Evolutionary conservation across 2,797 vertebrate species (phyloP).

Genomic region (Toxotes lorentzi): DNA sequence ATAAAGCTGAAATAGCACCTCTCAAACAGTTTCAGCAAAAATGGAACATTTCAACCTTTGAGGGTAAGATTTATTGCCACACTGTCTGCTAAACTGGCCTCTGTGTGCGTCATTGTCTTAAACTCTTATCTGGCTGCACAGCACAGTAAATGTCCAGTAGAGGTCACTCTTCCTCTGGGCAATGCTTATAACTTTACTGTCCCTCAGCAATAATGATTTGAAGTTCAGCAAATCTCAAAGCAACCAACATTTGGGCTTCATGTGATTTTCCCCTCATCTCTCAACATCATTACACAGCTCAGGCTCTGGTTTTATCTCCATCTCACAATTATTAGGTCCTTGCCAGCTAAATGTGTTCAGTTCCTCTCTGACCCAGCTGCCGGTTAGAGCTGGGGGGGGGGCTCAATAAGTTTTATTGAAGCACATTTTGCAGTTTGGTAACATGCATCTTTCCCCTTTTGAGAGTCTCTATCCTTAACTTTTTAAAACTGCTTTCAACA

Average conservation of each 20-base stretch:
- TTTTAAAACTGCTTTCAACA: background rate
- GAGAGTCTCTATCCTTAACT: background rate
- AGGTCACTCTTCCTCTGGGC: constrained; percentile 55
- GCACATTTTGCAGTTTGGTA: background rate
- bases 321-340: background rate
- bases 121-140: background rate
- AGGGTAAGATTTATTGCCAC: background rate
- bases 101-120: too few relatives aligned
- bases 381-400: background rate
- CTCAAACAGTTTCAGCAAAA: background rate
- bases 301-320: background rate
- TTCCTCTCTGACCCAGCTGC: background rate
- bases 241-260: background rate
- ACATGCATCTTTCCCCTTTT: background rate
- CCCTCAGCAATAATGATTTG: background rate
- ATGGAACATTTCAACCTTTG: background rate
- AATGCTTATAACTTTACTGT: background rate
- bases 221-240: background rate
- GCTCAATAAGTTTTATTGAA: constrained; percentile 8
- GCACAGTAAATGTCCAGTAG: constrained; percentile 58
- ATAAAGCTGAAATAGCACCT: background rate
- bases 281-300: background rate
- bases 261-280: constrained; percentile 5
- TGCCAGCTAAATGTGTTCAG: background rate
- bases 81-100: background rate